Conservation (phyloP, 2,888 invertebrate genomes). For the Corythucha ciliata region DNA sequence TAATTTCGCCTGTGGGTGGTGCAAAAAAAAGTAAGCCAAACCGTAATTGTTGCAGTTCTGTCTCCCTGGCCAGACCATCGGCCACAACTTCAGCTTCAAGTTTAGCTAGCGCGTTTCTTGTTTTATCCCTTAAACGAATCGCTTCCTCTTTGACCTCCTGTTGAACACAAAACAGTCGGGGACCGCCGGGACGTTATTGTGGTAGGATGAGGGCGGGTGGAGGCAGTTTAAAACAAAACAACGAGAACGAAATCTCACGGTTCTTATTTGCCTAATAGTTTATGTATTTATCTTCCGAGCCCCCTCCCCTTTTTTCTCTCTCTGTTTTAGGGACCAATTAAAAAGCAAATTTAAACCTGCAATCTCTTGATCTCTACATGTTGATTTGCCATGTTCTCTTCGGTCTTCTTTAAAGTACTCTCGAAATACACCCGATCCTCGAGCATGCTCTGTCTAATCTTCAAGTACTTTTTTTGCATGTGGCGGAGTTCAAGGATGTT, state of each 20-base stretch:
- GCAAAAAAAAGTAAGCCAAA: constrained; percentile 27
- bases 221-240: too few species aligned
- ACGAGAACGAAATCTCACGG: too few species aligned
- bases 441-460: constrained; percentile 55
- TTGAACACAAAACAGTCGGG: too few species aligned
- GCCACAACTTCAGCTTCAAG: constrained; percentile 61
- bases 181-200: too few species aligned
- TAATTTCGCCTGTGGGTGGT: neutral
- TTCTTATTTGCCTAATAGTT: too few species aligned
- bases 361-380: constrained; percentile 64
- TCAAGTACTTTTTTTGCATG: constrained; percentile 64
- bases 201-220: too few species aligned
- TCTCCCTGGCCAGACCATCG: constrained; percentile 55
- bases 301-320: too few species aligned
- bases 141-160: constrained; percentile 65
- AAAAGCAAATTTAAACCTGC: too few species aligned
- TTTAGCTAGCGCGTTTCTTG: constrained; percentile 56
- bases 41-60: constrained; percentile 43
- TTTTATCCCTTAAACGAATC: constrained; percentile 57
- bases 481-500: constrained; percentile 75
- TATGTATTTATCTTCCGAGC: too few species aligned
- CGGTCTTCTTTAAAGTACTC: constrained; percentile 58
- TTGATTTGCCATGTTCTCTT: constrained; percentile 57
- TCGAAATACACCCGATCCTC: constrained; percentile 66
- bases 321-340: too few species aligned